These are phyloP conservation scores for Cremastinae sp. DNA, from an alignment of 2,888 invertebrate species.

Conservation along the genomic window DNA sequence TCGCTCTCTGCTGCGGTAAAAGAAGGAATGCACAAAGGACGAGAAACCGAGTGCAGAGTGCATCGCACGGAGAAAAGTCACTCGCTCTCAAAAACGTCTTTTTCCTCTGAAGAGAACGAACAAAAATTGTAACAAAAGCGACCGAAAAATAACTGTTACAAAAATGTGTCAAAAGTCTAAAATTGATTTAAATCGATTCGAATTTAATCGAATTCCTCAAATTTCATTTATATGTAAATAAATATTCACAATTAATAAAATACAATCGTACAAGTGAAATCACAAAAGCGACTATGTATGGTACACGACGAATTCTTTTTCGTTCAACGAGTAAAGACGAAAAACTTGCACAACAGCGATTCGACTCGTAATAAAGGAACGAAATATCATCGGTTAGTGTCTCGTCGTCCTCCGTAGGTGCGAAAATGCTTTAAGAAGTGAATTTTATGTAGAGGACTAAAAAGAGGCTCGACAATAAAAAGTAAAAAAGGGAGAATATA, in stretches of 20 bases:
- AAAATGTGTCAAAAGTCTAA: too few relatives aligned
- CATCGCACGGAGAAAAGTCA: neutral
- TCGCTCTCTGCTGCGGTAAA: slow-evolving; percentile 55
- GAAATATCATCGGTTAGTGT: slow-evolving; percentile 33
- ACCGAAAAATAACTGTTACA: neutral
- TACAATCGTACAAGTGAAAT: too few relatives aligned
- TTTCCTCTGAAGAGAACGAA: neutral
- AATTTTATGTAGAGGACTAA: slow-evolving; percentile 6
- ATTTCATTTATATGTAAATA: too few relatives aligned
- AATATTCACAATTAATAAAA: too few relatives aligned
- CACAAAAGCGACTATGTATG: too few relatives aligned
- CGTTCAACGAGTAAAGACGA: too few relatives aligned
- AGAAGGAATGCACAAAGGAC: slow-evolving; percentile 51
- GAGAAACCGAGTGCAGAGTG: slow-evolving; percentile 28
- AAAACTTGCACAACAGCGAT: too few relatives aligned
- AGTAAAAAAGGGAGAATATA: slow-evolving; percentile 28
- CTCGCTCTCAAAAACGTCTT: neutral
- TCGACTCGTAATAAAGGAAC: slow-evolving; percentile 19
- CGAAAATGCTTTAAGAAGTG: slow-evolving; percentile 34
- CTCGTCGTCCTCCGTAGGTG: slow-evolving; percentile 32
- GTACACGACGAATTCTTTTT: too few relatives aligned
- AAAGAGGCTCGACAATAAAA: too few relatives aligned
- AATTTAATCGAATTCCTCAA: too few relatives aligned
- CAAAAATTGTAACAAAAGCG: neutral
- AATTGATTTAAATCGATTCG: too few relatives aligned